Base-by-base conservation (phyloP, 2,888 invertebrate genomes). In the Cryptus viduatorius region DNA sequence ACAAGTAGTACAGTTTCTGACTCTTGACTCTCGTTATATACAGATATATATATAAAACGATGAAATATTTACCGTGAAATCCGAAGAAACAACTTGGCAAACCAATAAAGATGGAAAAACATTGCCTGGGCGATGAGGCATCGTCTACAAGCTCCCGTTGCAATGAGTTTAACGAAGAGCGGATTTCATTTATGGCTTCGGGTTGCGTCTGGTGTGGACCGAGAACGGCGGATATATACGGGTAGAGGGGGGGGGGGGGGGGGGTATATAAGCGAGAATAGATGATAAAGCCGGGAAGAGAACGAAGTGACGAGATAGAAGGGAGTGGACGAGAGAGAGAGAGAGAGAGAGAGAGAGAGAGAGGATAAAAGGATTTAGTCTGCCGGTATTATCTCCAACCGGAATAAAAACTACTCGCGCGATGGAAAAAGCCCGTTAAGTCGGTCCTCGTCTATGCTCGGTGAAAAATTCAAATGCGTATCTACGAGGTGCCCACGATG, bases 341-440 rank as follows among this genome's bases (percentile, higher is more conserved):
- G 56, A 64, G 44, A 78, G 68, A 68, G 82, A 72, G 76, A 24
- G 56, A 64, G 44, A 24, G 56, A 64, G 44, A 78, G 68, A 68
- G 82, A 72, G 76, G 75, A 79, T 82, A 72, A 85, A 82, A 85
- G 79, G 79, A 83, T 86, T 82, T 79, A 69, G 61, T 72, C 72
- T 48, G 67, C 71, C 73, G 72, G 75, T 71, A 78, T 84, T 86
- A 86, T 86, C 80, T 80, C 73, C 67, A 53, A 56, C 69, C 65
- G 65, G 75, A 77, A 72, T 56, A 83, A 83, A 79, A 80, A 82
- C 72, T 79, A 76, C 72, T 85, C 76, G 79, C 46, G 72, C 76
- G 76, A 78, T 79, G 83, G 76, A 83, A 79, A 83, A 83, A 79
- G 79, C 77, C 64, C 79, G 81, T 69, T 79, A 76, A 71, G 79